A percentile compares a stretch with the other conserved stretches of the same genome.
Conservation (phyloP, 2,113 vertebrate species). For the Protobothrops flavoviridis region DNA sequence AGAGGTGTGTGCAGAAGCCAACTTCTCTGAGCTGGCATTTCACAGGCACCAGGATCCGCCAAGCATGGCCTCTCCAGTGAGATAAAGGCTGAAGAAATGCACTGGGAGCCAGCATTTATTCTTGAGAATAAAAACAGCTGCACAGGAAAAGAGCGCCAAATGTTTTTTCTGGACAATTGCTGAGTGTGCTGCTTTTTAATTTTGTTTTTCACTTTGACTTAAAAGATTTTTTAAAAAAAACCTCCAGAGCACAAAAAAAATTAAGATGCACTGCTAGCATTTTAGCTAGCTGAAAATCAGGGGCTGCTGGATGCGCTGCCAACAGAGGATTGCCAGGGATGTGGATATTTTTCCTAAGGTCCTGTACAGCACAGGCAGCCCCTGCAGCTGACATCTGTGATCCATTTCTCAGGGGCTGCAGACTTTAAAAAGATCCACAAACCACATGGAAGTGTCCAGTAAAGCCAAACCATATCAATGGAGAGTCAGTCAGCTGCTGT, state of each 20-base stretch:
- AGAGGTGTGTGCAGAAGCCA: neutral
- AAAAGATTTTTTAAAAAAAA: slow-evolving; percentile 37
- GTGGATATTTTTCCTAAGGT: slow-evolving; percentile 42
- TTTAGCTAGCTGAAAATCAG: slow-evolving; percentile 49
- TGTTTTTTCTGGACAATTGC: slow-evolving; percentile 45
- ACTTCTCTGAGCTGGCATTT: neutral
- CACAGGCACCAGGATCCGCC: neutral
- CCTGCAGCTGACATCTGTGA: slow-evolving; percentile 41
- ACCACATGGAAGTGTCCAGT: neutral
- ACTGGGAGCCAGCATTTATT: slow-evolving; percentile 47
- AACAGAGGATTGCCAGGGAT: slow-evolving; percentile 58
- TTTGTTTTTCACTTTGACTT: slow-evolving; percentile 16
- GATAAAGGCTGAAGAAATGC: slow-evolving; percentile 47
- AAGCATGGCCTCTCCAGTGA: slow-evolving; percentile 6
- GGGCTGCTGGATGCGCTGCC: slow-evolving; percentile 45
- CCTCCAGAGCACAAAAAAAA: slow-evolving; percentile 46
- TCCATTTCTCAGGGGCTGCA: neutral
- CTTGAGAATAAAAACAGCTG: slow-evolving; percentile 65
- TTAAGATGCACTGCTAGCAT: slow-evolving; percentile 39
- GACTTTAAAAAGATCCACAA: slow-evolving; percentile 13
- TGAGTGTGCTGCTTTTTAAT: slow-evolving; percentile 2
- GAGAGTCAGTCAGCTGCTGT: slow-evolving; percentile 38
- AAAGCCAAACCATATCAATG: slow-evolving; percentile 32
- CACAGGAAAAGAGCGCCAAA: slow-evolving; percentile 58
- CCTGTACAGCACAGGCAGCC: slow-evolving; percentile 49